Evolutionary conservation across 2,113 vertebrate species (phyloP).

Genomic region (Myotis lucifugus): DNA sequence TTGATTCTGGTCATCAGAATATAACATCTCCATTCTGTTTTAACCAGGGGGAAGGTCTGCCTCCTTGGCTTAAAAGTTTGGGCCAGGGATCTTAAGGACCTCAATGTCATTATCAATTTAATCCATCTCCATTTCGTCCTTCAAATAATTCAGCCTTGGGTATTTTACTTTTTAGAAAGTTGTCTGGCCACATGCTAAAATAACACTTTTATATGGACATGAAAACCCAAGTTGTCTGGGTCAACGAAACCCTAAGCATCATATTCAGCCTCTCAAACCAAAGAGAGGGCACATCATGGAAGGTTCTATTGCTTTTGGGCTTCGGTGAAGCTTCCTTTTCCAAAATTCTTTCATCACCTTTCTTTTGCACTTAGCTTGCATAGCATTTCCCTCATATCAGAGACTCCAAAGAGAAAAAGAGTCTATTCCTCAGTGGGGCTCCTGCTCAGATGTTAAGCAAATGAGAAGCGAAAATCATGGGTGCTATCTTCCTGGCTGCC

Average conservation of each 20-base stretch:
- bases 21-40: background rate
- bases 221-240: background rate
- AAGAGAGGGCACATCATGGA: background rate
- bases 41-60: background rate
- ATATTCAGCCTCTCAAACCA: background rate
- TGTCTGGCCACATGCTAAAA: slow-evolving; percentile 48
- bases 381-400: background rate
- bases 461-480: slow-evolving; percentile 21
- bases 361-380: slow-evolving; percentile 34
- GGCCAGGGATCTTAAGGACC: background rate
- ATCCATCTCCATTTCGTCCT: background rate
- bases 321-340: slow-evolving; percentile 11
- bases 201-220: slow-evolving; percentile 1
- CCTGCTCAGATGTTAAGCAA: background rate
- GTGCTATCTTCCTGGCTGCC: background rate
- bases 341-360: background rate
- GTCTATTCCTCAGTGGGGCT: slow-evolving; percentile 28
- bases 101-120: background rate
- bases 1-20: slow-evolving; percentile 4
- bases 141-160: background rate
- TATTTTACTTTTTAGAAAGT: slow-evolving; percentile 27
- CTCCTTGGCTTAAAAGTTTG: background rate
- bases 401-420: slow-evolving; percentile 38
- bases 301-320: background rate
- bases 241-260: slow-evolving; percentile 27